A percentile compares a stretch with the other conserved stretches of the same genome.
Evolutionary conservation across 2,797 vertebrate species (phyloP).

Genomic region (Squalus acanthias): DNA sequence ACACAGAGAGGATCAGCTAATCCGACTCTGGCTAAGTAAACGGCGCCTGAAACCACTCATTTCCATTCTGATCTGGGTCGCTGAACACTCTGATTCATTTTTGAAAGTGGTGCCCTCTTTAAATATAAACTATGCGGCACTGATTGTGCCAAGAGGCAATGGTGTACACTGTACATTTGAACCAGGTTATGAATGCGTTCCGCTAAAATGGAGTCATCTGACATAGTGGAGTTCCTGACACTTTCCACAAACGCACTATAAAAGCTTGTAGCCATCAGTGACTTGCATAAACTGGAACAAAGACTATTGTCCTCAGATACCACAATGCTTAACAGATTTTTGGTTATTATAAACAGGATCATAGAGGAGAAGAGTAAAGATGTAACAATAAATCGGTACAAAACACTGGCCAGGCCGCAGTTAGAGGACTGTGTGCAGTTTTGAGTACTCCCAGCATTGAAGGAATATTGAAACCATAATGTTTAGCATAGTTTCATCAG

Average conservation of each 20-base stretch:
- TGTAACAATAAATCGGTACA: not conserved
- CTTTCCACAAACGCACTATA: not conserved
- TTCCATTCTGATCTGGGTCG: not conserved
- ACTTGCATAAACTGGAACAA: not conserved
- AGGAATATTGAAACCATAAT: not conserved
- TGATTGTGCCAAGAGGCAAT: not conserved
- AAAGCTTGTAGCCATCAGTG: not conserved
- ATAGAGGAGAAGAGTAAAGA: not conserved
- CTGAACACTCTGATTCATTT: not conserved
- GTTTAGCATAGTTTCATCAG: not conserved
- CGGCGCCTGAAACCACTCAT: not conserved
- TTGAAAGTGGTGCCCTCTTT: not conserved
- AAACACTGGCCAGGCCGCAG: not conserved
- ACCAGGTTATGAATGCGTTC: not conserved
- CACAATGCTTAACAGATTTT: not conserved
- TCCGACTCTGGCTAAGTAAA: not conserved
- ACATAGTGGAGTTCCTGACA: too few species aligned
- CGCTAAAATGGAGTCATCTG: not conserved
- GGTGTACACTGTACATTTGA: not conserved
- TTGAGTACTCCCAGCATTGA: not conserved
- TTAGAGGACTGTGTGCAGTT: not conserved
- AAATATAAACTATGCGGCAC: not conserved
- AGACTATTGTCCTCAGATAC: not conserved
- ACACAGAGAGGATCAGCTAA: not conserved
- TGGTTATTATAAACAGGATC: not conserved